Evolutionary conservation across 2,113 vertebrate species (phyloP), one percentile per base, ranked within the genome.

Genomic region (Vulpes ferrilata): DNA sequence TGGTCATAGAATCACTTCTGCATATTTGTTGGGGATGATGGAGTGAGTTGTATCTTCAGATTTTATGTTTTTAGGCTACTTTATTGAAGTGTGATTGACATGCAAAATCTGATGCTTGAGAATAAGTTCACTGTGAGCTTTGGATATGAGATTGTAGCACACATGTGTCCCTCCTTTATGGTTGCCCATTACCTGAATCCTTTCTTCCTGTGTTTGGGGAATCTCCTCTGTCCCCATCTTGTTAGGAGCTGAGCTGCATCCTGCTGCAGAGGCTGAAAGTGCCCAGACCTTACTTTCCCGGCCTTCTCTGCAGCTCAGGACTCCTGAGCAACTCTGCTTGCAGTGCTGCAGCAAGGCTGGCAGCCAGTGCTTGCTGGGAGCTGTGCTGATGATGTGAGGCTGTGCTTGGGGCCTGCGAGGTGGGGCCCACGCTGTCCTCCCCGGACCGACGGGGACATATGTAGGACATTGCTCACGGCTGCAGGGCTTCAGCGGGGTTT

Each of bases 81-180:
- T 57, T 35, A 81, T 35, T 88, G 71, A 88, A 76, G 11, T 30
- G 48, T 87, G 15, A 73, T 65, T 35, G 22, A 92, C 32, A 74
- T n/a, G 64, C 17, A 95, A 83, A 82, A 51, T 88, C 30, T 81
- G 78, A 19, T 74, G 11, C 51, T 84, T 90, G 51, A 48, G 93
- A 88, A 85, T 83, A 73, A 90, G 22, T 51, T 93, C 43, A 64
- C 51, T 53, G 19, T 81, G 48, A 85, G n/a, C 43, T 96, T 92
- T 93, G 59, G 35, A 57, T 80, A 35, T 76, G 25, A 20, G 16
- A 27, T 53, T 51, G 20, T 16, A 64, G 17, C 57, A 23, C 5
- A 30, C 2, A 88, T 53, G 93, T 69, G 10, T 93, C 53, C 83
- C 84, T 84, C 10, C 25, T 78, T 89, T 94, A 12, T 82, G 25